Percentiles rank a stretch among this genome's conserved stretches.
phyloP scores from a whole-genome alignment of 1,140 invertebrate species.

The Dreissena polymorpha region DNA sequence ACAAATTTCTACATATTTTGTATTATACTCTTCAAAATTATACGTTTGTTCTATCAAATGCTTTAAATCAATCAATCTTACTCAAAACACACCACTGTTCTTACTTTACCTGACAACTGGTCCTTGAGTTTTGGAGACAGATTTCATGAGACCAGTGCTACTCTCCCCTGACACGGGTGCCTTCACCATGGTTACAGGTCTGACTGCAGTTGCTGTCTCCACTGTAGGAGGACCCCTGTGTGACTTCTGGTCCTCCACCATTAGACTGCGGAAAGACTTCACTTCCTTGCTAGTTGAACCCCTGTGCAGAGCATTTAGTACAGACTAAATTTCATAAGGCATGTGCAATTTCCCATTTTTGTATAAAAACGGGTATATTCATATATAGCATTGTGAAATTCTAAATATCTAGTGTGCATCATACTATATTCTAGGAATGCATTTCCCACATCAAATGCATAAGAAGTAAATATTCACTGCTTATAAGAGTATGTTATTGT shows the following conservation, averaged over 20 bases:
- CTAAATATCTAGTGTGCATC: no score
- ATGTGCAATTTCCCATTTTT: not conserved
- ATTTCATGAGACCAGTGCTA: not conserved
- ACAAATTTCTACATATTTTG: not conserved
- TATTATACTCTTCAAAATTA: no score
- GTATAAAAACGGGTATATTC: not conserved
- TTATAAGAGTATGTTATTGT: no score
- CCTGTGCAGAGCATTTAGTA: constrained; percentile 47
- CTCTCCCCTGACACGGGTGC: not conserved
- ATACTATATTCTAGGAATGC: no score
- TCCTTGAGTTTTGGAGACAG: not conserved
- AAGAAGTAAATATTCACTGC: no score
- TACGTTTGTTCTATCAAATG: not conserved
- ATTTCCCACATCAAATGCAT: no score
- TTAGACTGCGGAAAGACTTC: constrained; percentile 71
- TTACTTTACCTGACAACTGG: not conserved
- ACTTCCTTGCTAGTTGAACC: constrained; percentile 63
- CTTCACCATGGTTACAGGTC: not conserved
- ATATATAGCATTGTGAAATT: no score
- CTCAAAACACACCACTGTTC: not conserved
- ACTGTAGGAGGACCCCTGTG: no score
- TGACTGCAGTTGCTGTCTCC: not conserved
- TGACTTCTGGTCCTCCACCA: constrained; percentile 64
- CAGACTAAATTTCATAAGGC: not conserved
- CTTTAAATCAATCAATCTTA: constrained; percentile 16